Percentiles rank a stretch among this genome's conserved stretches.
Evolutionary conservation across 2,797 vertebrate genomes (phyloP).

Genomic region (Hafferia zeledoni): DNA sequence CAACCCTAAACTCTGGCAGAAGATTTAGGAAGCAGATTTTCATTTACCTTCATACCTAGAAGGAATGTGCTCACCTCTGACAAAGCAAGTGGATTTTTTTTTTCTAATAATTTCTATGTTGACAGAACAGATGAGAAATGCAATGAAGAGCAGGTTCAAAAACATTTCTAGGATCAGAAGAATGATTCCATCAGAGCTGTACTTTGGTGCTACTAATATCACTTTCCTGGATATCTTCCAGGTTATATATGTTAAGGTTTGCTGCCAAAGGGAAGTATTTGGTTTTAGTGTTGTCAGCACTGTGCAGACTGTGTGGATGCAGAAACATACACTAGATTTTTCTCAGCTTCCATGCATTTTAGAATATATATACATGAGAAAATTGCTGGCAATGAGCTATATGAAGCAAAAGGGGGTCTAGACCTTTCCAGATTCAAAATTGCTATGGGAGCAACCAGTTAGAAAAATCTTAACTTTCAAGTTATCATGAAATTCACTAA

Average conservation of each 20-base stretch:
- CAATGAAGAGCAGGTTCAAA: not conserved
- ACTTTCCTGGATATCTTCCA: conserved; percentile 24
- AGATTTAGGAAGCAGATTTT: not conserved
- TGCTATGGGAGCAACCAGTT: not conserved
- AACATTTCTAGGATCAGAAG: not conserved
- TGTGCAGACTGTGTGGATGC: not conserved
- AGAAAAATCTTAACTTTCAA: not conserved
- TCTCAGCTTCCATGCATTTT: not conserved
- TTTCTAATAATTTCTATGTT: not conserved
- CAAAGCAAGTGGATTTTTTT: not conserved
- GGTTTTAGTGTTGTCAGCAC: conserved; percentile 51
- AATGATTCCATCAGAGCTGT: not conserved
- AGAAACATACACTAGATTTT: not conserved
- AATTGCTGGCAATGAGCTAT: not conserved
- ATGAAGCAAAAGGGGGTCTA: not conserved
- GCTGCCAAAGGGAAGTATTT: conserved; percentile 34
- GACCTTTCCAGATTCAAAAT: not conserved
- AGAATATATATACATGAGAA: not conserved
- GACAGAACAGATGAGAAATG: not conserved
- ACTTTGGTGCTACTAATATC: not conserved
- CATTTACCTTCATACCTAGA: not conserved
- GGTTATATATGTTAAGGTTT: conserved; percentile 17
- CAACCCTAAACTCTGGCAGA: not conserved
- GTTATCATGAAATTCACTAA: not conserved
- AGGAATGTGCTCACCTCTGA: not conserved